Base-by-base conservation (phyloP, 2,113 vertebrate species). In the Rhombomys opimus region DNA sequence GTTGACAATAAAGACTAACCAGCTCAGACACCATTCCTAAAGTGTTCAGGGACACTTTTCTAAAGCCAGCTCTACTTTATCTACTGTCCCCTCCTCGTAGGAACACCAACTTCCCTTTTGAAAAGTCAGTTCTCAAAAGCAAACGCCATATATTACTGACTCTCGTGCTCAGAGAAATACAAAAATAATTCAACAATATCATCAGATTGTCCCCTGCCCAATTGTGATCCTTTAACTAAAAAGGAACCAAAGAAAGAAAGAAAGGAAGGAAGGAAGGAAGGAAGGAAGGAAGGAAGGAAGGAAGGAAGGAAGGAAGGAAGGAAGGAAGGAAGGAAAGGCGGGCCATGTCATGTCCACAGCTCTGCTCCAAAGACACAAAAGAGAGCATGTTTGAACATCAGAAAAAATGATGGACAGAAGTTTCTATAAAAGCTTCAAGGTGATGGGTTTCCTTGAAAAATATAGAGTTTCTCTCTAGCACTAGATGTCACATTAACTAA, bases 401-500 rank as follows among this genome's bases (percentile, higher is more conserved):
- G 63, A 76, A 68, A 81, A 90, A 94, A 78, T 63, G 89, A 95
- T 5, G 50, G 95, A 80, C 22, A 77, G 32, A 67, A 78, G 15
- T 73, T 87, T 95, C 52, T 65, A 63, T 73, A 65, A 73, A 78
- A 80, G 41, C 88, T 88, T 70, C 67, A 67, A 89, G 50, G 11
- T 20, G 41, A 87, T 61, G 68, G 91, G 89, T 82, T 76, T 61
- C 61, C 54, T 87, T 67, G 61, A 75, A 91, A 90, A 93, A 89
- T 38, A 25, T 57, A 50, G 93, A 63, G n/a, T 70, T 85, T 82
- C 85, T 50, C 88, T 50, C 90, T 95, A 88, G 92, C 92, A 82
- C 88, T 27, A 52, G 86, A 82, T 65, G 88, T 87, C 93, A 97
- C 81, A 94, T 95, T 95, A 97, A 90, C 89, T 92, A 95, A 68